A percentile compares a stretch with the other conserved stretches of the same genome.
Evolutionary conservation across 2,888 invertebrate genomes (phyloP).

Genomic region (Limnephilus rhombicus): DNA sequence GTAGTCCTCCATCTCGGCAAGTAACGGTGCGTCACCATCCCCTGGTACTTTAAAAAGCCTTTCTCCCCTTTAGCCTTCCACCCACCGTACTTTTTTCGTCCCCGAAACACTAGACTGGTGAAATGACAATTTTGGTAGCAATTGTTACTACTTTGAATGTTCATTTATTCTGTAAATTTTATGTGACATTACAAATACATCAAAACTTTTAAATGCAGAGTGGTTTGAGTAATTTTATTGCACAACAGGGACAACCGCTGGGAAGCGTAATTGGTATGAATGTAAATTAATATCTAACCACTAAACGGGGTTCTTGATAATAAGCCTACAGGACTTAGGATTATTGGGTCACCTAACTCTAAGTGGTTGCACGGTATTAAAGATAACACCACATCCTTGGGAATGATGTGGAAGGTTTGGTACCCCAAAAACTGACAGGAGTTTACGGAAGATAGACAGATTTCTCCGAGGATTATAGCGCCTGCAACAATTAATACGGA

Average conservation of each 20-base stretch:
- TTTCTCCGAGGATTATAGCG: neutral
- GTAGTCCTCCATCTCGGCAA: slow-evolving; percentile 11
- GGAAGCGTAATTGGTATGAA: neutral
- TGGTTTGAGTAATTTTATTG: no score
- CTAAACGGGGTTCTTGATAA: neutral
- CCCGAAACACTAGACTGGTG: neutral
- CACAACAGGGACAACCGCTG: neutral
- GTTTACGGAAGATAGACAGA: neutral
- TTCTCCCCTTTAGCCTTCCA: slow-evolving; percentile 11
- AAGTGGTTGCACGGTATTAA: neutral
- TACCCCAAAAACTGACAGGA: neutral
- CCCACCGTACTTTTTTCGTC: neutral
- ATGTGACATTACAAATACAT: no score
- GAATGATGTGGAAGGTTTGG: neutral
- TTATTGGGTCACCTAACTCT: neutral
- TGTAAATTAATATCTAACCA: neutral
- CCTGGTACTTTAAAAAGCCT: slow-evolving; percentile 15
- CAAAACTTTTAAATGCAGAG: no score
- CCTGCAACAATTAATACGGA: neutral
- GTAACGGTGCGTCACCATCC: slow-evolving; percentile 37
- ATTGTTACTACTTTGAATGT: neutral
- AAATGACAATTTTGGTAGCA: neutral
- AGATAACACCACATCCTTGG: neutral
- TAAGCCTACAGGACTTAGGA: neutral
- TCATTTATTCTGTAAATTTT: no score